Evolutionary conservation across 2,888 invertebrate genomes (phyloP), one percentile per base, ranked within the genome.

Genomic region (Hydrotaea diabolus): DNA sequence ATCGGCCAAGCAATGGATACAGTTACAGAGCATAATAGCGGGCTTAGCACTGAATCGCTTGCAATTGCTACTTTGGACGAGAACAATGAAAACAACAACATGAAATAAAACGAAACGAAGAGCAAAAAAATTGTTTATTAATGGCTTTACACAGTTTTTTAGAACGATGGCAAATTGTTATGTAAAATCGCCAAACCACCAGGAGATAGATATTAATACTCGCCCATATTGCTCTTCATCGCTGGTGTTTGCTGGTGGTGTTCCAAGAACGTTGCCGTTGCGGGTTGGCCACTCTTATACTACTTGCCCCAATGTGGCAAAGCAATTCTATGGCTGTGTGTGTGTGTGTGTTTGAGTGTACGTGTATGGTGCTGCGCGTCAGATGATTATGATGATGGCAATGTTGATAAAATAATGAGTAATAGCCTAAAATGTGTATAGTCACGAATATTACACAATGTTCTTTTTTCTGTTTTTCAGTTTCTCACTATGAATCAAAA

Each of bases 321-420:
- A 46, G 26, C 23, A n/a, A n/a, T n/a, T n/a, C n/a, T n/a, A n/a
- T n/a, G 15, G 49, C n/a, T 71, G 7, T 49, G 49, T n/a, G 15
- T 49, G 43, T 9, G 43, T 43, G 49, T 49, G 49, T 49, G 49
- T 77, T 73, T 49, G 46, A 49, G n/a, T n/a, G n/a, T n/a, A n/a
- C n/a, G n/a, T n/a, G 31, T 31, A 36, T 31, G 39, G 73, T 55
- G 43, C 36, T 77, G 64, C 73, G 72, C 73, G 72, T 81, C 76
- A 74, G 79, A 82, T 85, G 81, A 85, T 85, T 82, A 82, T 79
- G 79, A 82, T 82, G 82, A 85, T 85, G 82, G 79, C 62, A 79
- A 85, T 62, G 76, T 79, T 85, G 85, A 82, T 85, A 82, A 85
- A 82, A 80, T 79, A 82, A 85, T 85, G 85, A 85, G 69, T 85